A percentile compares a stretch with the other conserved stretches of the same genome.
phyloP scores from a whole-genome alignment of 1,140 invertebrate genomes.

The Drosophila pseudoobscura region DNA sequence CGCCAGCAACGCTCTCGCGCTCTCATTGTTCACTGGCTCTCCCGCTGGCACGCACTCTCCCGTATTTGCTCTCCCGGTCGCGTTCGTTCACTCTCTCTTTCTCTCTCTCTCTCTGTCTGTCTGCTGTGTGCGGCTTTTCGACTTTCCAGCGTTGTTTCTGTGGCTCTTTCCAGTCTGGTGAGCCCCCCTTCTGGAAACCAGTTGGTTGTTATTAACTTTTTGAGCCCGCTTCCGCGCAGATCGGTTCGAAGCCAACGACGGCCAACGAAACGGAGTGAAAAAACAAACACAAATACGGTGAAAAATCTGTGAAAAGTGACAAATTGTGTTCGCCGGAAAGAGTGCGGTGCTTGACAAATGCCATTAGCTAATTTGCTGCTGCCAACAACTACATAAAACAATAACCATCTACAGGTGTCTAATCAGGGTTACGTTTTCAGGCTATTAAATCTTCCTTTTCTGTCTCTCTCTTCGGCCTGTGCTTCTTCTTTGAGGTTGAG shows the following conservation, averaged over 20 bases:
- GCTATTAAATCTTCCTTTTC: constrained; percentile 8
- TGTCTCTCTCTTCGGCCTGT: background rate
- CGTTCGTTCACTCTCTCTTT: background rate
- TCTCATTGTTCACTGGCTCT: background rate
- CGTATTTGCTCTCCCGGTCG: background rate
- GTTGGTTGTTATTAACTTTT: constrained; percentile 72
- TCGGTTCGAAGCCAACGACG: constrained; percentile 30
- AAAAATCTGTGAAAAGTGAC: constrained; percentile 70
- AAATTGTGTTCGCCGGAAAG: constrained; percentile 40
- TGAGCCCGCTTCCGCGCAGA: constrained; percentile 64
- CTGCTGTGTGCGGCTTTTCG: constrained; percentile 30
- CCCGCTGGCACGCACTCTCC: constrained; percentile 9
- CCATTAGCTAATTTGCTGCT: constrained; percentile 17
- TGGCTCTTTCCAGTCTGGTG: constrained; percentile 27
- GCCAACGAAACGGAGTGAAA: background rate
- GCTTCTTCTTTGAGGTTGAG: constrained; percentile 6
- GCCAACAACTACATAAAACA: constrained; percentile 1
- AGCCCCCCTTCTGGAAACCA: constrained; percentile 48
- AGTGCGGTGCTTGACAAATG: constrained; percentile 7
- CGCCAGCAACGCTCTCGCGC: constrained; percentile 14
- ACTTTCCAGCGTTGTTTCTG: constrained; percentile 30
- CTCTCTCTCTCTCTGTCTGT: constrained; percentile 16
- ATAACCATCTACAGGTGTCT: constrained; percentile 47
- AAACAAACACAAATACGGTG: constrained; percentile 20
- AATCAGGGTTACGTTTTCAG: background rate